Conservation (phyloP, 2,888 invertebrate species). For the Xiphydria camelus region DNA sequence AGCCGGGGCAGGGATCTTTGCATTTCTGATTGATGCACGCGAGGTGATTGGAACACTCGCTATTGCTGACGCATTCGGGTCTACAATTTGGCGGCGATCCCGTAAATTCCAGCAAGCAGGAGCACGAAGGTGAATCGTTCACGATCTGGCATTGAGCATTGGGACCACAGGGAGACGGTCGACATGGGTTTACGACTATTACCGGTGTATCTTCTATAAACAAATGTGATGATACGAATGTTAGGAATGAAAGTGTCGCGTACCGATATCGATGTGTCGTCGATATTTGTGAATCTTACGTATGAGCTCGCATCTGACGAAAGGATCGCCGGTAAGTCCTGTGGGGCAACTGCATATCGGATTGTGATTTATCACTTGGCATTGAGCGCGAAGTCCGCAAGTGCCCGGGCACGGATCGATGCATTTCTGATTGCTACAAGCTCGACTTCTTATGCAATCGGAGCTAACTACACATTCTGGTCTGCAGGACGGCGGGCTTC, state of each 20-base stretch:
- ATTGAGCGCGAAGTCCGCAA: conserved; percentile 73
- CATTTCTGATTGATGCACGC: conserved; percentile 54
- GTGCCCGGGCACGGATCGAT: conserved; percentile 77
- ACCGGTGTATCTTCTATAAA: conserved; percentile 11
- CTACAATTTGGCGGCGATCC: conserved; percentile 60
- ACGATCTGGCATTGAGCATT: conserved; percentile 57
- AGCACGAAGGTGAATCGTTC: conserved; percentile 61
- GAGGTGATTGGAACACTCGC: conserved; percentile 55
- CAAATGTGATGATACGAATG: no score
- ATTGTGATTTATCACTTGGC: conserved; percentile 76
- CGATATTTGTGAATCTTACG: conserved; percentile 59
- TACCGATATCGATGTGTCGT: no score
- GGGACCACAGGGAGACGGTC: conserved; percentile 60
- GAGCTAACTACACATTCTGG: conserved; percentile 80
- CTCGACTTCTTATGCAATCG: conserved; percentile 74
- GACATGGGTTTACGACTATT: conserved; percentile 54
- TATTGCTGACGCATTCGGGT: conserved; percentile 56
- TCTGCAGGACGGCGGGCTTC: conserved; percentile 76
- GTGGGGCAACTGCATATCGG: conserved; percentile 77
- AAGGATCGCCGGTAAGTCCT: conserved; percentile 75
- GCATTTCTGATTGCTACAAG: conserved; percentile 81
- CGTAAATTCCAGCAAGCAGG: conserved; percentile 59
- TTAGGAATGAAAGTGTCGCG: no score
- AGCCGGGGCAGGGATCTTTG: conserved; percentile 47
- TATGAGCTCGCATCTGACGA: conserved; percentile 67